Base-by-base conservation (phyloP, 2,888 invertebrate genomes). In the Synergus umbraculus region DNA sequence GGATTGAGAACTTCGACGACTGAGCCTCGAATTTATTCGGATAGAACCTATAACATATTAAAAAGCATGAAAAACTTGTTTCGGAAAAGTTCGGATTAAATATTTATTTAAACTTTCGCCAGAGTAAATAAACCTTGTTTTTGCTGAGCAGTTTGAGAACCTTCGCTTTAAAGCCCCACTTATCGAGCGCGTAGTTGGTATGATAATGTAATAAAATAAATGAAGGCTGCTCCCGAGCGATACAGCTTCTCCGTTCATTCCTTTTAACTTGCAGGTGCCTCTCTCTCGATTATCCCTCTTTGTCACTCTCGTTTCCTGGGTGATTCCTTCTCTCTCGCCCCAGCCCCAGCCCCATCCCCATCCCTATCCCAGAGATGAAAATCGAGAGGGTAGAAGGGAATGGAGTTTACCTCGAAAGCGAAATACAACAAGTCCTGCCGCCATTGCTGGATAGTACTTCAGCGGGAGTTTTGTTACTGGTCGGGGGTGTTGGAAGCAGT, bases 171-270 rank as follows among this genome's bases (percentile, higher is more conserved):
- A 89, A 90, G 87, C 87, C 88, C 90, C 90, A 91, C 90, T 91
- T 91, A 91, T 91, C 91, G 90, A 89, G 88, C 89, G 88, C 85
- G 88, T 90, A 89, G 89, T 90, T 90, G 91, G 91, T 91, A 92
- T 92, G 92, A 92, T 92, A 92, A 92, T 92, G 92, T 92, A 92
- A 92, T 92, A 92, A 92, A 92, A 92, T 92, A 92, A 92, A 91
- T 92, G 91, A 90, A 91, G 88, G 87, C 88, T 87, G 88, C 88
- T 87, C 84, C 84, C 84, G 81, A 82, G 82, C 85, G 85, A 87
- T 86, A 88, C 84, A 88, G 86, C 85, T 85, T 82, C 85, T 85
- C 79, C 64, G 78, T 65, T 69, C 54, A 73, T 49, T 76, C 73
- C 66, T 78, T 78, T 81, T 83, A 80, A 78, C 64, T 79, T 76